phyloP scores from a whole-genome alignment of 2,113 vertebrate species.

The Phrynosoma blainvillii region DNA sequence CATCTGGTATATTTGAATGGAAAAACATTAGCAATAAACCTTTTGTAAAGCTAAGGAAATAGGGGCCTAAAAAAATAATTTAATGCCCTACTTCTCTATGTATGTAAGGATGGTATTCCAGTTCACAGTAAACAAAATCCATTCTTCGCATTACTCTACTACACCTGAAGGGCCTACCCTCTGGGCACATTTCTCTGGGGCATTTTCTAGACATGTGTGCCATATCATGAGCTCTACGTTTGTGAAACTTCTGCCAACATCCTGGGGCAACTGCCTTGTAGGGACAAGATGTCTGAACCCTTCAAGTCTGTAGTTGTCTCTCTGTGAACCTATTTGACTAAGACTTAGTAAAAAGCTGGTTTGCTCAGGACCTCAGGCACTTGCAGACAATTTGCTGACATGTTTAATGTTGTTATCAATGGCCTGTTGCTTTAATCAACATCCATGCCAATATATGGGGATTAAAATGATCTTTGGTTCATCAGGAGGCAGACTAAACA shows the following conservation, averaged over 20 bases:
- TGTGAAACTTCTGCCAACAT: constrained; percentile 9
- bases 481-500: constrained; percentile 57
- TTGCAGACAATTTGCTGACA: constrained; percentile 24
- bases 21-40: constrained; percentile 8
- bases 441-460: background rate
- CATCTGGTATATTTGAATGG: constrained; percentile 29
- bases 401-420: constrained; percentile 46
- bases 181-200: background rate
- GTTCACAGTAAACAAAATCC: constrained; percentile 14
- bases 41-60: constrained; percentile 45
- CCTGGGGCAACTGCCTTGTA: constrained; percentile 16
- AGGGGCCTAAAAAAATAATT: constrained; percentile 3
- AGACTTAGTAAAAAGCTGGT: constrained; percentile 16
- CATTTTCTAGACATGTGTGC: background rate
- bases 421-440: constrained; percentile 43
- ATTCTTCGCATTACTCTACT: constrained; percentile 14
- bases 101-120: constrained; percentile 24
- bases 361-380: constrained; percentile 33
- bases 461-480: constrained; percentile 38
- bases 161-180: background rate
- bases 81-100: constrained; percentile 33
- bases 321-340: background rate
- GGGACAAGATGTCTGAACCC: constrained; percentile 7
- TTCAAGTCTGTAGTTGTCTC: background rate
- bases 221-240: constrained; percentile 9